Conservation (phyloP, 2,888 invertebrate species). For the Lithophane leautieri region DNA sequence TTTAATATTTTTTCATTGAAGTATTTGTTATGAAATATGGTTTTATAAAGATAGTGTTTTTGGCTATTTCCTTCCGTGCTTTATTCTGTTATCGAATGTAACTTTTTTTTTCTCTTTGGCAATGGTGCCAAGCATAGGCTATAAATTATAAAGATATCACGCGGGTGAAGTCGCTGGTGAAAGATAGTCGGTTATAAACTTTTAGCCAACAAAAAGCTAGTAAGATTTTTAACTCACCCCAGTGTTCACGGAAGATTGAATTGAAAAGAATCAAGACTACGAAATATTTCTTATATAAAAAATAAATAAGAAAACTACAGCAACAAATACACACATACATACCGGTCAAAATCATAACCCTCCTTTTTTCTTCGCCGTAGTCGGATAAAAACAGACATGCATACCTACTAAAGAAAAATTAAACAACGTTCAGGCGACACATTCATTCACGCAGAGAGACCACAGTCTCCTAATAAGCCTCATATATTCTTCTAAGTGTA, state of each 20-base stretch:
- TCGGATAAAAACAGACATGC: background rate
- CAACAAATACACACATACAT: background rate
- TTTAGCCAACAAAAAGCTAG: background rate
- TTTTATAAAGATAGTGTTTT: background rate
- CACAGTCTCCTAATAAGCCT: slow-evolving; percentile 27
- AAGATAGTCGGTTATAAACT: background rate
- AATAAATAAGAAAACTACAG: background rate
- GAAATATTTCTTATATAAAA: background rate
- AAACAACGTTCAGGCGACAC: background rate
- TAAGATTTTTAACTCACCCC: background rate
- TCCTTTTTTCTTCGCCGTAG: no score
- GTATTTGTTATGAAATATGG: background rate
- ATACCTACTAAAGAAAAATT: background rate
- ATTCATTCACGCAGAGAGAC: slow-evolving; percentile 20
- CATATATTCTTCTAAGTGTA: slow-evolving; percentile 46
- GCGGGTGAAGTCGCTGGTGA: no score
- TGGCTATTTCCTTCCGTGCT: background rate
- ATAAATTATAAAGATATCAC: no score
- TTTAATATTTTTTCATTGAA: no score
- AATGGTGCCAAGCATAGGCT: no score
- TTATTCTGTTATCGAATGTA: background rate
- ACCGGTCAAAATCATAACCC: no score
- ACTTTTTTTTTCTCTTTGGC: background rate
- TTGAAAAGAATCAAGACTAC: no score
- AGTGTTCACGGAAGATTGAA: background rate